Evolutionary conservation across 2,888 invertebrate species (phyloP).

Genomic region (Drosophila quinaria): DNA sequence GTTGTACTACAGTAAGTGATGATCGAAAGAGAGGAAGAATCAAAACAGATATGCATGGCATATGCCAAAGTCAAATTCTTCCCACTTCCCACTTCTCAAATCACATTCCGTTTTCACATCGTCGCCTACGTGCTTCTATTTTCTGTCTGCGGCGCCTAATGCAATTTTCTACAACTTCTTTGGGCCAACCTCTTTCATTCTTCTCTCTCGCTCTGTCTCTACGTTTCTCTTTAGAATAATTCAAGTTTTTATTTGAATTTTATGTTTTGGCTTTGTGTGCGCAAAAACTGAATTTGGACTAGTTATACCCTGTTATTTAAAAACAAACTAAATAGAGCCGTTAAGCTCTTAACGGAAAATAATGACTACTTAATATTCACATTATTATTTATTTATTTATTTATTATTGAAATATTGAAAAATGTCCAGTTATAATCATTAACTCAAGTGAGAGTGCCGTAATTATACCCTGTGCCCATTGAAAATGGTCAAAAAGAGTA

Average conservation of each 20-base stretch:
- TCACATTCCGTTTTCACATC: neutral
- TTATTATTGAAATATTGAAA: neutral
- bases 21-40: neutral
- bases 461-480: too few species aligned
- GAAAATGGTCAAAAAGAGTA: too few species aligned
- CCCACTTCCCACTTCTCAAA: neutral
- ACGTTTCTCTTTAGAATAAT: slow-evolving; percentile 9
- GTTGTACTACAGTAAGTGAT: neutral
- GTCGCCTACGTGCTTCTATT: slow-evolving; percentile 62
- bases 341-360: neutral
- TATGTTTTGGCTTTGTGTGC: slow-evolving; percentile 33
- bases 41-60: slow-evolving; percentile 45
- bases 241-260: slow-evolving; percentile 46
- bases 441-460: neutral
- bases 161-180: slow-evolving; percentile 61
- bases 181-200: neutral
- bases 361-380: neutral
- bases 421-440: neutral
- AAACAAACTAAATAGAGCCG: neutral
- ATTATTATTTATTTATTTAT: neutral
- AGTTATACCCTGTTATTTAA: slow-evolving; percentile 21
- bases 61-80: slow-evolving; percentile 30
- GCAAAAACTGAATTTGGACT: slow-evolving; percentile 55
- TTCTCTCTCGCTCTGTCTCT: neutral
- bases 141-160: slow-evolving; percentile 63